These are phyloP conservation scores for Globodera ellingtonae DNA, from an alignment of 1,140 invertebrate species.

Conservation along the genomic window DNA sequence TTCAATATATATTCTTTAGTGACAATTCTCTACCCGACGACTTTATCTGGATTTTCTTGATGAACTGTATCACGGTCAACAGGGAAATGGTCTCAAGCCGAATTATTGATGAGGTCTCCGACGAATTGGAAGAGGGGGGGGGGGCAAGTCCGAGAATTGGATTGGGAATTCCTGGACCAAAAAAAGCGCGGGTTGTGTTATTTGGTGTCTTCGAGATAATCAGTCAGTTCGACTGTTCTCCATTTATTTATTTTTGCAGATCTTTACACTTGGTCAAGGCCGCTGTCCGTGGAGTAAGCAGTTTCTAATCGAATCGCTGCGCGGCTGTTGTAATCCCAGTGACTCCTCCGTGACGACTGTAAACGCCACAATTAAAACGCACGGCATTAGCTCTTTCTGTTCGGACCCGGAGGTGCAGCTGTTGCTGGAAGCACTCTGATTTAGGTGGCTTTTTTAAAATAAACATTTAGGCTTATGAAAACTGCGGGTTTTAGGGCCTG, in stretches of 20 bases:
- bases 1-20: not conserved
- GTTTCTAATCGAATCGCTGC: slow-evolving; percentile 26
- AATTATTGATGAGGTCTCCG: slow-evolving; percentile 5
- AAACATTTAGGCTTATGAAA: too few relatives aligned
- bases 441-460: too few relatives aligned
- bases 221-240: not conserved
- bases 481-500: too few relatives aligned
- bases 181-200: not conserved
- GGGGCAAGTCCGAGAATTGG: not conserved
- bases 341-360: slow-evolving; percentile 9
- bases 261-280: slow-evolving; percentile 26
- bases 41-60: slow-evolving; percentile 20
- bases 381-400: slow-evolving; percentile 13
- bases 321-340: not conserved
- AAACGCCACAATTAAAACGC: slow-evolving; percentile 21
- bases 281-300: slow-evolving; percentile 33
- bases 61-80: slow-evolving; percentile 2
- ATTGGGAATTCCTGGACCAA: too few relatives aligned
- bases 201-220: not conserved
- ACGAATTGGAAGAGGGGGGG: not conserved
- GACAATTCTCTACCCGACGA: slow-evolving; percentile 17
- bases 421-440: not conserved
- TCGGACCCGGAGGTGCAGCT: slow-evolving; percentile 18
- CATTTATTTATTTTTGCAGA: slow-evolving; percentile 9
- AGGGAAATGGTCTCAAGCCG: not conserved